Conservation (phyloP, 2,797 vertebrate species). For the Protosalanx chinensis region DNA sequence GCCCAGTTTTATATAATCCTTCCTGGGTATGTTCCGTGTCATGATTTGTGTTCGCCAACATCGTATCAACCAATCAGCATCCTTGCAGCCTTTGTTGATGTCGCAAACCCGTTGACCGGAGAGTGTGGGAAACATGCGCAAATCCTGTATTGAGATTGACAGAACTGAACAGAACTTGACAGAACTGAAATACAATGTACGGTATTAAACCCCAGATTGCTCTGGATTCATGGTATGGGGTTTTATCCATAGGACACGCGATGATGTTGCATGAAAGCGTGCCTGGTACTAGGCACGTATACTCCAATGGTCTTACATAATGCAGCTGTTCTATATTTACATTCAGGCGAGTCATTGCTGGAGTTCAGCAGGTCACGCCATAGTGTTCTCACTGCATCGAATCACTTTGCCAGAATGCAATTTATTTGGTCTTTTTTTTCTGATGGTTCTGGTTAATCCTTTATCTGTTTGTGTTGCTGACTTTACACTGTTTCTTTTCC, state of each 20-base stretch:
- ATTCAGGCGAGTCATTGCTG: not conserved
- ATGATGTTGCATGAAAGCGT: not conserved
- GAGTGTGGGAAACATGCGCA: not conserved
- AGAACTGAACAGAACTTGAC: no score
- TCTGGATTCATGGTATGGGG: not conserved
- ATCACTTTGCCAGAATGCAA: not conserved
- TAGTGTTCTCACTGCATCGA: not conserved
- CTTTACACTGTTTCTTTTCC: not conserved
- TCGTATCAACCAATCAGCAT: not conserved
- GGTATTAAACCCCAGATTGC: not conserved
- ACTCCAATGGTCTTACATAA: conserved; percentile 8
- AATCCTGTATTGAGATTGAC: no score
- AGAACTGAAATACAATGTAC: no score
- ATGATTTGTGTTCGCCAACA: not conserved
- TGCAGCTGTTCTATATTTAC: not conserved
- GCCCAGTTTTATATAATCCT: not conserved
- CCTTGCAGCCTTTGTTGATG: not conserved
- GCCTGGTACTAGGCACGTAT: no score
- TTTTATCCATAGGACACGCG: not conserved
- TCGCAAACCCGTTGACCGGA: no score
- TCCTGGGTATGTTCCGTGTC: not conserved
- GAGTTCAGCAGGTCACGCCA: not conserved
- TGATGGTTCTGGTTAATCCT: not conserved
- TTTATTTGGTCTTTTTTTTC: no score
- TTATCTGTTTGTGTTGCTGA: not conserved